A percentile compares a stretch with the other conserved stretches of the same genome.
phyloP scores from a whole-genome alignment of 2,113 vertebrate species.

The Columba livia region DNA sequence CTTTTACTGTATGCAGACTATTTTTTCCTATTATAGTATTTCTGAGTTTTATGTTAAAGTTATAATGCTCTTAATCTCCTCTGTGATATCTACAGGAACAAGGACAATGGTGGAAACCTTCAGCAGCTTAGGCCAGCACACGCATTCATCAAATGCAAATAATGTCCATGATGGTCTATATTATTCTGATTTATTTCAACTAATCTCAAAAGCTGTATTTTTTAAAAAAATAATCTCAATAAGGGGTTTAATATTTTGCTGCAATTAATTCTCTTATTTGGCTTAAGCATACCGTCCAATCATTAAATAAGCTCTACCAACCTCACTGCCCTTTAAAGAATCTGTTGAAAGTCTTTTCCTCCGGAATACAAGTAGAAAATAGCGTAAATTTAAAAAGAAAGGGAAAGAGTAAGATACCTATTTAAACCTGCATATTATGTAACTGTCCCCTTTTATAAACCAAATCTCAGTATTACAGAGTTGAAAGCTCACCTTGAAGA shows the following conservation, averaged over 20 bases:
- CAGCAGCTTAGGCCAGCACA: conserved; percentile 49
- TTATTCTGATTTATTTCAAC: conserved; percentile 65
- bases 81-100: conserved; percentile 61
- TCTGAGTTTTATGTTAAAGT: conserved; percentile 58
- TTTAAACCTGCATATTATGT: conserved; percentile 16
- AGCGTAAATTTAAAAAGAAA: background rate
- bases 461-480: background rate
- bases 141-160: conserved; percentile 48
- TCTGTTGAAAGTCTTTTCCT: conserved; percentile 13
- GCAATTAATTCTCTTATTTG: conserved; percentile 58
- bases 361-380: background rate
- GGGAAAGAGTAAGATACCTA: background rate
- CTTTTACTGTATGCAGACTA: conserved; percentile 56
- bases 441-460: background rate
- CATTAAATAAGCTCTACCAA: conserved; percentile 50
- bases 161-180: background rate
- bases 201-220: conserved; percentile 63
- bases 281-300: conserved; percentile 48
- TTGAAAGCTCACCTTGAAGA: background rate
- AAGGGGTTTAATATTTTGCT: conserved; percentile 61
- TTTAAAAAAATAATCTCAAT: conserved; percentile 29
- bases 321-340: conserved; percentile 50
- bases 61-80: conserved; percentile 65
- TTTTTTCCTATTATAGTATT: conserved; percentile 54
- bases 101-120: conserved; percentile 57